Conservation (phyloP, 2,113 vertebrate species). For the Stercorarius parasiticus region DNA sequence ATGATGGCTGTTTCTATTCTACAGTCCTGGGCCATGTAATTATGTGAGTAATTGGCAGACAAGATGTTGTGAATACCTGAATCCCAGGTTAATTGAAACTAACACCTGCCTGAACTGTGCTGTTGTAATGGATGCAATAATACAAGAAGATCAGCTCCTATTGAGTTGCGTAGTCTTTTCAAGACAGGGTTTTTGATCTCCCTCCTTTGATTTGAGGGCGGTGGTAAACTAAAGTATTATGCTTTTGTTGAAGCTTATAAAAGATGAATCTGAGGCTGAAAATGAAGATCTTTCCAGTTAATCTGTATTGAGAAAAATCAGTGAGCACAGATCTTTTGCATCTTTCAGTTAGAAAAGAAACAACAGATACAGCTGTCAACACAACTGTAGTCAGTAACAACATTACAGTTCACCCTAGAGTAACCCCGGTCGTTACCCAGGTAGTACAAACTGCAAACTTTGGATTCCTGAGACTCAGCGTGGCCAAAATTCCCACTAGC, state of each 20-base stretch:
- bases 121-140: conserved; percentile 68
- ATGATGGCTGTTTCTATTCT: conserved; percentile 79
- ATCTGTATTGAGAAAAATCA: conserved; percentile 36
- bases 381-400: not conserved
- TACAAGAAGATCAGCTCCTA: conserved; percentile 71
- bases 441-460: not conserved
- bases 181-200: conserved; percentile 59
- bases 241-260: conserved; percentile 33
- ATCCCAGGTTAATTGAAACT: conserved; percentile 77
- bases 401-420: not conserved
- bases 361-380: not conserved
- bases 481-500: not conserved
- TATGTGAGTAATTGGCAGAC: conserved; percentile 78
- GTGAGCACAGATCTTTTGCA: not conserved
- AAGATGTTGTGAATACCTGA: conserved; percentile 77
- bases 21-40: conserved; percentile 74
- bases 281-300: conserved; percentile 20
- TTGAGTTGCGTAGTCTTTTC: conserved; percentile 77
- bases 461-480: not conserved
- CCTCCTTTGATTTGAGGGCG: conserved; percentile 27
- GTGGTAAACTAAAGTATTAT: conserved; percentile 3
- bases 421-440: not conserved
- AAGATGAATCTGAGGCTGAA: conserved; percentile 38
- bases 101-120: conserved; percentile 72
- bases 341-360: conserved; percentile 11